Base-by-base conservation (phyloP, 2,888 invertebrate species). In the Patella pellucida region DNA sequence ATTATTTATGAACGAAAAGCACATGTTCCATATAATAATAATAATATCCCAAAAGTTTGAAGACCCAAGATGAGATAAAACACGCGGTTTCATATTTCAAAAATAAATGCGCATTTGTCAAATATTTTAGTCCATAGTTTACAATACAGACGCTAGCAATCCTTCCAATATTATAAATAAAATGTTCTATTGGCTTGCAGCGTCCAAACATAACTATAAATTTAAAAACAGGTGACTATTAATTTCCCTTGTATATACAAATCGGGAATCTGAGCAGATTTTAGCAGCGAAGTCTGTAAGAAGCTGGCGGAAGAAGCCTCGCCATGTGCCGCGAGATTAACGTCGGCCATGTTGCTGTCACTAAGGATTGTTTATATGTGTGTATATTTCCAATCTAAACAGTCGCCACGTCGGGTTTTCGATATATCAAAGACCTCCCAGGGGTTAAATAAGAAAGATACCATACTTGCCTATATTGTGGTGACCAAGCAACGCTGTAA, bases 191-290 rank as follows among this genome's bases (percentile, higher is more conserved):
- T 62, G 23, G 62, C 62, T 62, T 23, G 19, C 62, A 62, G 62
- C 62, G 23, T 62, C 62, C 62, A 62, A 62, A 62, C 62, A 62
- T 62, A 62, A 23, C 62, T 62, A 62, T 62, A 62, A 62, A 62
- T 62, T 16, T 62, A 12, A 62, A 62, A 62, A 62, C 62, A 62
- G 62, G 62, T 62, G 19, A 62, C 62, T 62, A 62, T 62, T 62
- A 62, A 62, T 62, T 62, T 62, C 62, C 62, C 23, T 62, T 62
- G 14, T 62, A 23, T 62, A 62, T 62, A 62, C 62, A 62, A 62
- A 62, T 23, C 14, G 23, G 19, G 19, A n/a, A 19, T 62, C 19
- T n/a, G 23, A 23, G 62, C 62, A 15, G 23, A 23, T 9, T 62
- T 62, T 62, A 62, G 62, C 62, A 23, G 62, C 14, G 12, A 62